A percentile compares a stretch with the other conserved stretches of the same genome.
These are phyloP conservation scores for Pararge aegeria DNA, from an alignment of 1,140 invertebrate species.

Conservation along the genomic window DNA sequence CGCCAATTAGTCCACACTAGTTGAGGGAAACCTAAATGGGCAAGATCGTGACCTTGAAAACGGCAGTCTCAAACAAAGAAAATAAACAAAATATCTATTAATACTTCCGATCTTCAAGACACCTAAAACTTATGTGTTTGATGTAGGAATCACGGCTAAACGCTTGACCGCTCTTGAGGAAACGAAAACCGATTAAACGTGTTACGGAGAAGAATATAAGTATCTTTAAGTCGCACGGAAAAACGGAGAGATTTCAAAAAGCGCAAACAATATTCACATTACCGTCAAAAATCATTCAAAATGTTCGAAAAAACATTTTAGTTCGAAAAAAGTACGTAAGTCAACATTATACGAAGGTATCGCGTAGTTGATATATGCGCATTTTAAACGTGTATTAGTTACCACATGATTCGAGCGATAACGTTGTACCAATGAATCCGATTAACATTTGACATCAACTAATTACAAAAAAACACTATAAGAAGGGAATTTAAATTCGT, in stretches of 20 bases:
- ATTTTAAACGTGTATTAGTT: slow-evolving; percentile 1
- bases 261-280: too few species aligned
- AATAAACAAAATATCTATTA: neutral
- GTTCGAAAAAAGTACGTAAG: neutral
- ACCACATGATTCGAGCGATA: neutral
- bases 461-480: neutral
- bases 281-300: too few species aligned
- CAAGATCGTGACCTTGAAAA: slow-evolving; percentile 18
- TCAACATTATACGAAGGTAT: neutral
- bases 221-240: too few species aligned
- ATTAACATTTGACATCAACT: slow-evolving; percentile 27
- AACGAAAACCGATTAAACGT: too few species aligned
- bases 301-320: neutral
- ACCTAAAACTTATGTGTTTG: too few species aligned
- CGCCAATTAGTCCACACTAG: slow-evolving; percentile 35
- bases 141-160: too few species aligned
- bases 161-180: too few species aligned
- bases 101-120: too few species aligned
- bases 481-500: neutral
- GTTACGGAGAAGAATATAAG: too few species aligned
- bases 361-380: slow-evolving; percentile 2
- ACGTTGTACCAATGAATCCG: slow-evolving; percentile 8
- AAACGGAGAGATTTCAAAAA: neutral
- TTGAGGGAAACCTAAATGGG: slow-evolving; percentile 28
- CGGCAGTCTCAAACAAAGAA: slow-evolving; percentile 24